Conservation (phyloP, 1,140 invertebrate genomes). For the Heliconius himera region DNA sequence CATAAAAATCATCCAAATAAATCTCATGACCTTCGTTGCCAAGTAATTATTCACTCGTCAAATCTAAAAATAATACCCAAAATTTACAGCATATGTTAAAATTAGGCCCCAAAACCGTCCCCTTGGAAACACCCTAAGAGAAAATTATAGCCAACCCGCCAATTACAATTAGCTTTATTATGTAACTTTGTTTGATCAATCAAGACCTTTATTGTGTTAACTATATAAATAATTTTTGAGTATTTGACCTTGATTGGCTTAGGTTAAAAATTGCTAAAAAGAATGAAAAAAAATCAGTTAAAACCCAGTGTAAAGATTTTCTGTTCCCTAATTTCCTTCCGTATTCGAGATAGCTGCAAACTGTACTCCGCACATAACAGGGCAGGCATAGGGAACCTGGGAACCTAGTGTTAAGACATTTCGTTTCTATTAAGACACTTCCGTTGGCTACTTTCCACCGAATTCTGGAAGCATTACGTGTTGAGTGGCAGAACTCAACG, state of each 20-base stretch:
- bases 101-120: constrained; percentile 34
- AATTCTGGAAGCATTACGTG: too few relatives aligned
- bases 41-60: neutral
- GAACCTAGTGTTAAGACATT: too few relatives aligned
- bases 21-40: neutral
- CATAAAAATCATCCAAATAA: too few relatives aligned
- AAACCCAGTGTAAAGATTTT: neutral
- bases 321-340: too few relatives aligned
- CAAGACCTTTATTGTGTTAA: constrained; percentile 28
- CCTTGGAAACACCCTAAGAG: constrained; percentile 51
- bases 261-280: neutral
- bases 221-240: neutral
- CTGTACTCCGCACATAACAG: too few relatives aligned
- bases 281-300: neutral
- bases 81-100: constrained; percentile 41
- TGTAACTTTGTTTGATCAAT: constrained; percentile 49
- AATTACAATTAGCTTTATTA: constrained; percentile 64
- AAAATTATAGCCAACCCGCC: constrained; percentile 44
- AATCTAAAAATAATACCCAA: constrained; percentile 3
- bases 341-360: too few relatives aligned
- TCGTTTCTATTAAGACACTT: too few relatives aligned
- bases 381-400: too few relatives aligned
- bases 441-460: too few relatives aligned
- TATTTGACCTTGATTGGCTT: neutral
- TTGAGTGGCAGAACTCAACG: too few relatives aligned